Conservation (phyloP, 2,888 invertebrate genomes). For the Pammene aurita region DNA sequence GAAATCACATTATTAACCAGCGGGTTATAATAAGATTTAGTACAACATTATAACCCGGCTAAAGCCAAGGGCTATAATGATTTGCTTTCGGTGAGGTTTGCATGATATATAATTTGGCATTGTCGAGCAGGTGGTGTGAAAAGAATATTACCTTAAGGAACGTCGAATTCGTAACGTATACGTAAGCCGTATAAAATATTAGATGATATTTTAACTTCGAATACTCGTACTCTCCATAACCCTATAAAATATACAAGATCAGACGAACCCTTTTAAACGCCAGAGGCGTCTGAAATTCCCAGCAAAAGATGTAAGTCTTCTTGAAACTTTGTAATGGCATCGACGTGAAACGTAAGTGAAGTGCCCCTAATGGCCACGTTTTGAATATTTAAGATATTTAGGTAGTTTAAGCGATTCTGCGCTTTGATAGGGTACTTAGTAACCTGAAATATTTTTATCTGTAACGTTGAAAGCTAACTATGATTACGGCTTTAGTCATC, state of each 20-base stretch:
- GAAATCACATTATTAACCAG: too few relatives aligned
- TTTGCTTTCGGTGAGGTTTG: too few relatives aligned
- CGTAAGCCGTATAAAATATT: constrained; percentile 19
- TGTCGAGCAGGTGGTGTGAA: too few relatives aligned
- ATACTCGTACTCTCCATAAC: constrained; percentile 16
- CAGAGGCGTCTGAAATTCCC: constrained; percentile 46
- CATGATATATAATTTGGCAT: too few relatives aligned
- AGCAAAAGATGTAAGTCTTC: constrained; percentile 53
- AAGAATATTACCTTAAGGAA: background rate
- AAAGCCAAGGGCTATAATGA: too few relatives aligned
- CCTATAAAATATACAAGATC: constrained; percentile 33
- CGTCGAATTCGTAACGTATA: background rate
- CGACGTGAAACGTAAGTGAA: constrained; percentile 61
- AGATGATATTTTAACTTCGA: constrained; percentile 11
- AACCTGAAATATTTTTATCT: constrained; percentile 9
- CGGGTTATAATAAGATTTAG: too few relatives aligned
- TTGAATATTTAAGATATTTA: constrained; percentile 42
- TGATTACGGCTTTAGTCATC: too few relatives aligned
- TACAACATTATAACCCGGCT: too few relatives aligned
- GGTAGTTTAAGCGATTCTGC: constrained; percentile 20
- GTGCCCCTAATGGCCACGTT: constrained; percentile 55
- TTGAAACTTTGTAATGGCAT: constrained; percentile 67
- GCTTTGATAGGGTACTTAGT: constrained; percentile 19
- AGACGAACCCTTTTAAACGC: constrained; percentile 45
- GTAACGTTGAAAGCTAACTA: too few relatives aligned